These are phyloP conservation scores for Tribolium castaneum DNA, from an alignment of 1,140 invertebrate genomes.

Conservation along the genomic window DNA sequence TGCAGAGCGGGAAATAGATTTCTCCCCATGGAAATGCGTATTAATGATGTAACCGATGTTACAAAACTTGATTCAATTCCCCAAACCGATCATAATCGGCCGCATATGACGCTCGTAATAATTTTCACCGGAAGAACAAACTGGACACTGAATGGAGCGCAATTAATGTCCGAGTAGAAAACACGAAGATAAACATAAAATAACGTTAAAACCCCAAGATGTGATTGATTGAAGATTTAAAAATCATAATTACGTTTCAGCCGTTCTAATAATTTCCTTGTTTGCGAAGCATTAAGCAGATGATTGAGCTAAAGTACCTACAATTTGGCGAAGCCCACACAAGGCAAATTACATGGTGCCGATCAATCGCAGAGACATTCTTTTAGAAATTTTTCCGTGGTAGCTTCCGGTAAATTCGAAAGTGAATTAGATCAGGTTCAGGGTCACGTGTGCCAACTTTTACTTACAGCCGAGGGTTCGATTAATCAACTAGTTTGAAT, in stretches of 20 bases:
- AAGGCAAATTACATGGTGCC: not conserved
- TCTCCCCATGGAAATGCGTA: not conserved
- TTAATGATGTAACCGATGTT: not conserved
- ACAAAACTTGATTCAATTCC: not conserved
- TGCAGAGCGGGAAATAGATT: not conserved
- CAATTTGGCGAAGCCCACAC: not conserved
- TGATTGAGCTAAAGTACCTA: not conserved
- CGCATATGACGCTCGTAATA: not conserved
- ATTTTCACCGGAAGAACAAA: not conserved
- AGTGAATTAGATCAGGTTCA: slow-evolving; percentile 42
- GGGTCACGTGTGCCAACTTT: slow-evolving; percentile 31
- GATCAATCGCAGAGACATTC: not conserved
- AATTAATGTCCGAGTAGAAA: not conserved
- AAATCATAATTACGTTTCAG: not conserved
- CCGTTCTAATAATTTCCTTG: not conserved
- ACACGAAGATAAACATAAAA: not conserved
- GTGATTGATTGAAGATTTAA: not conserved
- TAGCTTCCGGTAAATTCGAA: slow-evolving; percentile 28
- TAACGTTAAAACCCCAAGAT: not conserved
- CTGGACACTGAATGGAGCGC: not conserved
- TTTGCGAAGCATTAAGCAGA: not conserved
- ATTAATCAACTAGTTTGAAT: not conserved
- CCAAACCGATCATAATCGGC: not conserved
- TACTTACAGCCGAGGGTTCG: not conserved
- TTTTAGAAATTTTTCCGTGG: slow-evolving; percentile 5